Percentiles rank a stretch among this genome's conserved stretches.
Evolutionary conservation across 2,888 invertebrate species (phyloP).

Genomic region (Dryobotodes eremita): DNA sequence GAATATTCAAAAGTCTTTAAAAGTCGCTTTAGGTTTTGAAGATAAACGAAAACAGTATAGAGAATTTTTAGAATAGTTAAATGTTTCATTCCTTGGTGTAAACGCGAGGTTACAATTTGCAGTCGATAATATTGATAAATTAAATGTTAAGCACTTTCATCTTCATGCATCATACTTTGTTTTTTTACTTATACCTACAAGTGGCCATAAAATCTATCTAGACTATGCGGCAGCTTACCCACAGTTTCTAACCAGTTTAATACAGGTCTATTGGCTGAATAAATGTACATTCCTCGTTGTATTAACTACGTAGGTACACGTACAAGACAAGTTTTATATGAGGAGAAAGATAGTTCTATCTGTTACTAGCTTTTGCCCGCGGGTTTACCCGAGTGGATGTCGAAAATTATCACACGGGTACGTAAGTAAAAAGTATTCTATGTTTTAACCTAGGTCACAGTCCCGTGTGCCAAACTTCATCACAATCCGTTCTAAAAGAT

Average conservation of each 20-base stretch:
- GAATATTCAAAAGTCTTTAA: background rate
- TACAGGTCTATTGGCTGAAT: slow-evolving; percentile 40
- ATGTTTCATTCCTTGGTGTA: background rate
- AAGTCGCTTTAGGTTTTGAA: background rate
- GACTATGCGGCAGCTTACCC: slow-evolving; percentile 22
- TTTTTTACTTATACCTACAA: too few species aligned
- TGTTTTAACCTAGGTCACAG: background rate
- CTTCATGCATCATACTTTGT: too few species aligned
- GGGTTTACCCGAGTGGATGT: background rate
- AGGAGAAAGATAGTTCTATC: slow-evolving; percentile 8
- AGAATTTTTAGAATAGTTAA: background rate
- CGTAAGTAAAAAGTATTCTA: background rate
- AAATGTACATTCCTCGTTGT: slow-evolving; percentile 34
- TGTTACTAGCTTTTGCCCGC: too few species aligned
- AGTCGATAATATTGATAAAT: background rate
- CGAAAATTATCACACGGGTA: background rate
- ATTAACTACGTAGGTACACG: slow-evolving; percentile 2
- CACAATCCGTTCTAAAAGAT: background rate
- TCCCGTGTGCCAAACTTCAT: background rate
- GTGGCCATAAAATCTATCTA: slow-evolving; percentile 14
- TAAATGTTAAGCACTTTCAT: background rate
- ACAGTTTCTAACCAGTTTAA: slow-evolving; percentile 60
- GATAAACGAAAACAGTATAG: background rate
- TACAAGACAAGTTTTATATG: slow-evolving; percentile 11
- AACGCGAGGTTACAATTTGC: background rate